Evolutionary conservation across 2,888 invertebrate species (phyloP).

Genomic region (Eupithecia subfuscata): DNA sequence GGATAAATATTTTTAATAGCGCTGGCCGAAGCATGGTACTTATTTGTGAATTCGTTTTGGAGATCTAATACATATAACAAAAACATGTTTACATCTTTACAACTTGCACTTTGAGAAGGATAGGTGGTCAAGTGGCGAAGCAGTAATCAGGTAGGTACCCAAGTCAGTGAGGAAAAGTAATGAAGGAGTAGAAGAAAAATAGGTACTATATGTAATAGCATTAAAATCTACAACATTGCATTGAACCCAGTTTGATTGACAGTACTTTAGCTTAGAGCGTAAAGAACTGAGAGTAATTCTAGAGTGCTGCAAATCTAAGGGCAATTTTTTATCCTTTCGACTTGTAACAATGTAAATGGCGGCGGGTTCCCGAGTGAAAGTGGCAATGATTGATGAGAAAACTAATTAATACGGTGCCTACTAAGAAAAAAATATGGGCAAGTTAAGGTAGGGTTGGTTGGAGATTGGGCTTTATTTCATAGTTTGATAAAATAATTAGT

Average conservation of each 20-base stretch:
- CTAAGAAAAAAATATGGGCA: slow-evolving; percentile 65
- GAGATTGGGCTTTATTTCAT: neutral
- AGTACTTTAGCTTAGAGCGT: neutral
- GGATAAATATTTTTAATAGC: no score
- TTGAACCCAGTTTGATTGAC: slow-evolving; percentile 11
- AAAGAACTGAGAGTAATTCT: slow-evolving; percentile 4
- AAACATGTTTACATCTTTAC: neutral
- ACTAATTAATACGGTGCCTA: slow-evolving; percentile 75
- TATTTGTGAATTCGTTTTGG: neutral
- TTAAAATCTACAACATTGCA: neutral
- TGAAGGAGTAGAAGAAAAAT: neutral
- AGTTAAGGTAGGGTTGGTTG: slow-evolving; percentile 50
- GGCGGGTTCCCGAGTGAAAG: slow-evolving; percentile 65
- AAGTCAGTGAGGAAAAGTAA: neutral
- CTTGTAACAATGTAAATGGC: slow-evolving; percentile 72
- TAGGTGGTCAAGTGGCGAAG: neutral
- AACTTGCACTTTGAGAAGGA: neutral
- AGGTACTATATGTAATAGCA: neutral
- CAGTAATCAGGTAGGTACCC: neutral
- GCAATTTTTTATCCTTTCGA: slow-evolving; percentile 52
- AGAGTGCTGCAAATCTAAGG: slow-evolving; percentile 23
- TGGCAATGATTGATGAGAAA: slow-evolving; percentile 75
- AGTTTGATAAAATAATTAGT: neutral
- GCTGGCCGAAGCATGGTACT: no score
- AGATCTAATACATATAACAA: neutral